Conservation (phyloP, 2,113 vertebrate species). For the Psammodynastes pulverulentus region DNA sequence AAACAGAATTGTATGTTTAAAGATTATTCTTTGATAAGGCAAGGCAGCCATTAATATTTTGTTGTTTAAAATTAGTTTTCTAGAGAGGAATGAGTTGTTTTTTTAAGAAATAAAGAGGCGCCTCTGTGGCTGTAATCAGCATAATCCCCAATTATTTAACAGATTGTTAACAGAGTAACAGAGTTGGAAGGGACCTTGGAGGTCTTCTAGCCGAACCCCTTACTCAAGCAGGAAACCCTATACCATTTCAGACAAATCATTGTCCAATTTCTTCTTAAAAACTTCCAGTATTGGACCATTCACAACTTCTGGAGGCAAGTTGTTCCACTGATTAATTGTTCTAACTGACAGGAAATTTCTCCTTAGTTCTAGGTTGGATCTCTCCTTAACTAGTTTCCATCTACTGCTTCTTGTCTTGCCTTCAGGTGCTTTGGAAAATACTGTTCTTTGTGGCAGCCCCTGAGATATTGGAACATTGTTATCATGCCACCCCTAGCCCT, state of each 20-base stretch:
- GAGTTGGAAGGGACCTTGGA: not conserved
- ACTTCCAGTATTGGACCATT: not conserved
- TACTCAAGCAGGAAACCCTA: not conserved
- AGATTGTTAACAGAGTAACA: not conserved
- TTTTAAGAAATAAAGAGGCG: not conserved
- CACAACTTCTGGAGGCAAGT: not conserved
- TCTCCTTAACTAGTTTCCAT: not conserved
- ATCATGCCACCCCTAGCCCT: not conserved
- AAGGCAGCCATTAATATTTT: not conserved
- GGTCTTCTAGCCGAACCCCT: not conserved
- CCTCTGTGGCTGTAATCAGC: not conserved
- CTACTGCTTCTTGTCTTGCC: not conserved
- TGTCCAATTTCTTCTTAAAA: not conserved
- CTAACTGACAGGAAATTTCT: not conserved
- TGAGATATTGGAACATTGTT: not conserved
- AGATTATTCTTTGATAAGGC: not conserved
- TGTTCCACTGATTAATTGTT: not conserved
- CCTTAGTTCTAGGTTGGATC: not conserved
- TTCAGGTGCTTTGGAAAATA: not conserved
- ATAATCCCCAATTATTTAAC: not conserved
- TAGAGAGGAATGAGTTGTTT: not conserved
- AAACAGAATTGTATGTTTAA: not conserved
- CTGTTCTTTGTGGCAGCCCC: not conserved
- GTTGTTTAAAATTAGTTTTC: not conserved
- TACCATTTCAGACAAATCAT: not conserved